Conservation (phyloP, 1,140 invertebrate species). For the Trichonephila inaurata region DNA sequence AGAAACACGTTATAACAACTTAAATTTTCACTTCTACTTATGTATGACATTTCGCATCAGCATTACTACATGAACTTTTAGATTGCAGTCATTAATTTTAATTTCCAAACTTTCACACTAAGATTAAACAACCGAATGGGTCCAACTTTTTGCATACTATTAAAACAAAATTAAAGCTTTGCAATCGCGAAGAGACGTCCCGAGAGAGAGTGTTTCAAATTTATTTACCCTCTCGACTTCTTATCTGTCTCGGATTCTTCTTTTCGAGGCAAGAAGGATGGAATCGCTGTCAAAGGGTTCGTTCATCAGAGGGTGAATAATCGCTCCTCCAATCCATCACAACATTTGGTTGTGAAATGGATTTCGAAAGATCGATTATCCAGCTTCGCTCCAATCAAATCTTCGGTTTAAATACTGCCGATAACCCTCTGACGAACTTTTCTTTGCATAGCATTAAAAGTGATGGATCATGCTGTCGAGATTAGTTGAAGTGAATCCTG, state of each 20-base stretch:
- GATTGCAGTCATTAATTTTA: too few relatives aligned
- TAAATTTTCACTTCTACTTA: too few relatives aligned
- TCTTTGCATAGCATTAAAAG: too few relatives aligned
- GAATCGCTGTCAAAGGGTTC: slow-evolving; percentile 16
- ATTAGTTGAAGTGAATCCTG: too few relatives aligned
- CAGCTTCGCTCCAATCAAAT: neutral
- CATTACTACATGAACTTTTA: too few relatives aligned
- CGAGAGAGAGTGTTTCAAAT: neutral
- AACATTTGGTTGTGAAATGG: slow-evolving; percentile 62
- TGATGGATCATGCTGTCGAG: too few relatives aligned
- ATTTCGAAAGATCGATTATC: slow-evolving; percentile 22
- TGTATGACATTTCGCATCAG: too few relatives aligned
- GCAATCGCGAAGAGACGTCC: neutral
- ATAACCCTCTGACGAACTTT: neutral
- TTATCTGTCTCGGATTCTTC: slow-evolving; percentile 22
- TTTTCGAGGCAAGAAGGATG: slow-evolving; percentile 32
- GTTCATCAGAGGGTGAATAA: slow-evolving; percentile 19
- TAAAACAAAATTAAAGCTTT: neutral
- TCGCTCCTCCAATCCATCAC: slow-evolving; percentile 36
- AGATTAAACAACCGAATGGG: neutral
- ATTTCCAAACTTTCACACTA: neutral
- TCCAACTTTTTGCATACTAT: neutral
- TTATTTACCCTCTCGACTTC: neutral
- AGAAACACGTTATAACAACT: too few relatives aligned
- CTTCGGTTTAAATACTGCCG: neutral